Evolutionary conservation across 2,113 vertebrate genomes (phyloP).

Genomic region (Ranitomeya variabilis): DNA sequence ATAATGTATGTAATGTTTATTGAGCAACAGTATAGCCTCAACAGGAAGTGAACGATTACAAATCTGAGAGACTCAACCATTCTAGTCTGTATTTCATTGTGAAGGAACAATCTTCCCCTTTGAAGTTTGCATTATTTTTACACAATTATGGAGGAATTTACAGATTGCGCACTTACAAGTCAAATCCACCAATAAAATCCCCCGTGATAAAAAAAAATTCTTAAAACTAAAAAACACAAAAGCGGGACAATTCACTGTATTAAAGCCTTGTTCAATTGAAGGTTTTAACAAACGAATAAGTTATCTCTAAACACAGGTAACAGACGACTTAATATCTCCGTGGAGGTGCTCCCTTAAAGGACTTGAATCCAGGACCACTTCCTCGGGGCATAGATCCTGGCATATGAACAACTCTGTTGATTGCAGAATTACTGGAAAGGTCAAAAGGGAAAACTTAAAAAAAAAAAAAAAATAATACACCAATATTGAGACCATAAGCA

Average conservation of each 20-base stretch:
- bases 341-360: slow-evolving; percentile 88
- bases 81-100: not conserved
- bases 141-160: not conserved
- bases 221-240: slow-evolving; percentile 65
- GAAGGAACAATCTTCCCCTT: not conserved
- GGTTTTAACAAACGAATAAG: slow-evolving; percentile 78
- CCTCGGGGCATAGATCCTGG: slow-evolving; percentile 86
- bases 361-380: slow-evolving; percentile 89
- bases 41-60: no score
- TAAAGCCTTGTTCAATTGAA: slow-evolving; percentile 68
- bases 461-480: not conserved
- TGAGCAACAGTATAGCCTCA: not conserved
- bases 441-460: slow-evolving; percentile 51
- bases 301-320: slow-evolving; percentile 72
- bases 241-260: slow-evolving; percentile 65
- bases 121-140: not conserved
- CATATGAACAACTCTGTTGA: slow-evolving; percentile 96
- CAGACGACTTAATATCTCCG: slow-evolving; percentile 81
- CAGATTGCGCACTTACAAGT: no score
- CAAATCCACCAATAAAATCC: slow-evolving; percentile 75
- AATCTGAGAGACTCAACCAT: not conserved
- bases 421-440: slow-evolving; percentile 85
- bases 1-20: not conserved
- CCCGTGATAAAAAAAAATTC: slow-evolving; percentile 66
- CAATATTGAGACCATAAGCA: not conserved